phyloP scores from a whole-genome alignment of 2,113 vertebrate genomes.

The Daubentonia madagascariensis region DNA sequence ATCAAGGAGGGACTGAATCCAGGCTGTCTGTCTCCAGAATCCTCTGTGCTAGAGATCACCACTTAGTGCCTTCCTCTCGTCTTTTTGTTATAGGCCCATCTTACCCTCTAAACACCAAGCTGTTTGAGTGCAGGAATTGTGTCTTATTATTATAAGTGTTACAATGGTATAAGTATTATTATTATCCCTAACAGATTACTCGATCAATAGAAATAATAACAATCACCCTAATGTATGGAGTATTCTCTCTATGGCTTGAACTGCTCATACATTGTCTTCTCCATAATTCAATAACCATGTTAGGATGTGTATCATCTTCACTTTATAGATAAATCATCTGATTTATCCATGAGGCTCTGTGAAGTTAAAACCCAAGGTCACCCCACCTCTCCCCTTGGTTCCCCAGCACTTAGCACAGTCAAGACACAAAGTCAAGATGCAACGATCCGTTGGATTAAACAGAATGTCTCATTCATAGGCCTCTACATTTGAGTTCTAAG shows the following conservation, averaged over 20 bases:
- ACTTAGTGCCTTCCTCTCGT: not conserved
- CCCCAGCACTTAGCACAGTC: not conserved
- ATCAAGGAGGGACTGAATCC: not conserved
- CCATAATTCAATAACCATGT: not conserved
- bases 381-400: no score
- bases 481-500: not conserved
- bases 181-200: not conserved
- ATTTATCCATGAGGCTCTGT: not conserved
- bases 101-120: not conserved
- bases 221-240: accelerated
- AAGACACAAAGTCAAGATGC: not conserved
- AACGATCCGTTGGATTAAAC: not conserved
- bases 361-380: not conserved
- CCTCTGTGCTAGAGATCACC: accelerated
- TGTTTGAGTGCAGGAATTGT: not conserved
- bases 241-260: not conserved
- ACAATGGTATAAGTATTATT: no score
- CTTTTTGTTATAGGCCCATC: not conserved
- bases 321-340: not conserved
- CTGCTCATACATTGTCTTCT: not conserved
- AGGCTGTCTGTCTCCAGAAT: no score
- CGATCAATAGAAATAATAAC: not conserved
- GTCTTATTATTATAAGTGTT: not conserved
- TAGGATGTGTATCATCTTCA: not conserved
- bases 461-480: not conserved